These are phyloP conservation scores for Diadumene lineata DNA, from an alignment of 92 coral and sea anemone genomes.

Conservation along the genomic window DNA sequence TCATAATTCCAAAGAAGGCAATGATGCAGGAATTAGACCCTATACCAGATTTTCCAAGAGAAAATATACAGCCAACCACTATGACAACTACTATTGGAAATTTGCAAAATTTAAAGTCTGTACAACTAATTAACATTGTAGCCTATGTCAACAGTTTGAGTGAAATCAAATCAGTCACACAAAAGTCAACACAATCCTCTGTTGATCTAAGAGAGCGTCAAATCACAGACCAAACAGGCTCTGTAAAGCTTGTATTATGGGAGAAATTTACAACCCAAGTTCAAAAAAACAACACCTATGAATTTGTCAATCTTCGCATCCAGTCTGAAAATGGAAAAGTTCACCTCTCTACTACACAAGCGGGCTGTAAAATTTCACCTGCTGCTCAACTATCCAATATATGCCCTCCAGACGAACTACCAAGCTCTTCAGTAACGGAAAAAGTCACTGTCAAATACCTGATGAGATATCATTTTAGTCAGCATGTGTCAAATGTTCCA, in stretches of 20 bases:
- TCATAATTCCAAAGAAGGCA: too few species aligned
- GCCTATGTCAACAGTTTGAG: conserved; percentile 20
- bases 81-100: neutral
- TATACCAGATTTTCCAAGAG: too few species aligned
- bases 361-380: conserved; percentile 3
- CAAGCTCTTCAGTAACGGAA: conserved; percentile 14
- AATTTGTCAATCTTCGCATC: conserved; percentile 14
- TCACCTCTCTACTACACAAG: conserved; percentile 11
- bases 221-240: conserved; percentile 14
- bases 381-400: conserved; percentile 8
- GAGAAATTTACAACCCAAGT: conserved; percentile 12
- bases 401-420: conserved; percentile 29
- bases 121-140: conserved; percentile 13
- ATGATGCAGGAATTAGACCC: too few species aligned
- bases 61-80: too few species aligned
- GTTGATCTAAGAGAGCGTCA: conserved; percentile 19
- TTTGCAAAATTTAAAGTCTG: conserved; percentile 6
- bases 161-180: conserved; percentile 17
- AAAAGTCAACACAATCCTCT: conserved; percentile 11
- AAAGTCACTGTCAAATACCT: conserved; percentile 7
- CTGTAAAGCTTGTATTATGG: conserved; percentile 19
- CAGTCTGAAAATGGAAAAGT: conserved; percentile 7
- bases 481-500: conserved; percentile 19
- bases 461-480: conserved; percentile 6
- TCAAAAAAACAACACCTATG: conserved; percentile 14